phyloP scores from a whole-genome alignment of 2,113 vertebrate species.

The Perccottus glenii region DNA sequence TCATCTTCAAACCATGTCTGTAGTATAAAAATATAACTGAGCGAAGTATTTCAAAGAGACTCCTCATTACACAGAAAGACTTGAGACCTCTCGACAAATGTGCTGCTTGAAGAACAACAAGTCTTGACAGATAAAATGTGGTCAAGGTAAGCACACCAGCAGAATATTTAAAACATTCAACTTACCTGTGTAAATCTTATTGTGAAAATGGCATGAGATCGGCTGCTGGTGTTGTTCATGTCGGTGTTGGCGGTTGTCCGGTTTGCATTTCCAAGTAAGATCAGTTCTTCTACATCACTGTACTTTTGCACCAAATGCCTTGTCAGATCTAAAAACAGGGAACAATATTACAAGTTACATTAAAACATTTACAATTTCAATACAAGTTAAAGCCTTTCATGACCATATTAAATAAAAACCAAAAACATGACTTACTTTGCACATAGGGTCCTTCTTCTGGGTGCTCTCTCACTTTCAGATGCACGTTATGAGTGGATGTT shows the following conservation, averaged over 20 bases:
- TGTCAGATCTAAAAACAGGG: constrained; percentile 84
- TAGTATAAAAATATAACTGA: constrained; percentile 10
- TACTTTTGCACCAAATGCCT: constrained; percentile 91
- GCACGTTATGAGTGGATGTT: constrained; percentile 81
- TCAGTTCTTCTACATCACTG: constrained; percentile 88
- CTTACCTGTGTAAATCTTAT: constrained; percentile 93
- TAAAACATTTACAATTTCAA: too few relatives aligned
- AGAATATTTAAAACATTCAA: neutral
- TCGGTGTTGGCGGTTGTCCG: constrained; percentile 87
- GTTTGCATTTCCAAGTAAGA: constrained; percentile 88
- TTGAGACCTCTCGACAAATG: too few relatives aligned
- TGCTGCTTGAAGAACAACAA: too few relatives aligned
- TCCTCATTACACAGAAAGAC: neutral
- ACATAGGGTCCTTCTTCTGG: constrained; percentile 91
- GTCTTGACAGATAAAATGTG: too few relatives aligned
- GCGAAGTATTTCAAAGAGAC: too few relatives aligned
- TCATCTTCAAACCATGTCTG: constrained; percentile 92
- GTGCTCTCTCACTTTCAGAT: constrained; percentile 89
- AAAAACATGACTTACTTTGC: constrained; percentile 80
- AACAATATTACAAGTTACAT: neutral
- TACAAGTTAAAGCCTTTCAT: too few relatives aligned
- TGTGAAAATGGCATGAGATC: constrained; percentile 95
- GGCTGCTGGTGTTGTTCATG: constrained; percentile 93
- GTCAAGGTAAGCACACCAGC: neutral
- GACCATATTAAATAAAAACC: neutral